Evolutionary conservation across 1,140 invertebrate species (phyloP), one percentile per base, ranked within the genome.

Genomic region (Protaetia brevitarsis): DNA sequence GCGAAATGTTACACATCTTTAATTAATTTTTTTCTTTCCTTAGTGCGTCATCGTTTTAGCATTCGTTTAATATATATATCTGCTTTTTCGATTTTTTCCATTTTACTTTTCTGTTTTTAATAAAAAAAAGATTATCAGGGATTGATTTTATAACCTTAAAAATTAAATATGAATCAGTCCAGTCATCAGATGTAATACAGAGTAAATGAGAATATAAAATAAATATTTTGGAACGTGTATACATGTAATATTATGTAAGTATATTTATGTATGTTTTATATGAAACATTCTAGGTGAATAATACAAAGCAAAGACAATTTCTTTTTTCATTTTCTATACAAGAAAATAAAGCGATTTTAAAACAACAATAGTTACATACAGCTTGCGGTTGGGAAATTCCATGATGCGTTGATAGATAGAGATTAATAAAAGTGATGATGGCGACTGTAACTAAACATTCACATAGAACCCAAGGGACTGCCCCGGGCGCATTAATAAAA

Each of bases 281-380:
- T 45, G 23, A 45, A 45, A 45, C 41, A 45, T 45, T 45, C 41
- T 45, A 45, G 4, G 23, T 45, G 19, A 45, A 45, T 13, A 45
- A 19, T 45, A 45, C 41, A 7, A 45, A 23, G 23, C 10, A 21
- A 21, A 23, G 19, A 45, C 19, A 45, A 45, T n/a, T n/a, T n/a
- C n/a, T n/a, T n/a, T n/a, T n/a, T n/a, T n/a, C 10, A 45, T 21
- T 8, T 3, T 2, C 3, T 3, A 16, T 6, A 16, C 19, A 45
- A 7, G 13, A 45, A 45, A 45, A 7, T 45, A 13, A 45, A 5
- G 16, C 3, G 10, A 13, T 37, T 37, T 37, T 3, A 37, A 37
- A 37, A 37, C 16, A 37, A 13, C n/a, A n/a, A n/a, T n/a, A n/a
- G n/a, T n/a, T n/a, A n/a, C n/a, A n/a, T n/a, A n/a, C n/a, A n/a